Conservation (phyloP, 2,888 invertebrate genomes). For the Plebejus melissa region DNA sequence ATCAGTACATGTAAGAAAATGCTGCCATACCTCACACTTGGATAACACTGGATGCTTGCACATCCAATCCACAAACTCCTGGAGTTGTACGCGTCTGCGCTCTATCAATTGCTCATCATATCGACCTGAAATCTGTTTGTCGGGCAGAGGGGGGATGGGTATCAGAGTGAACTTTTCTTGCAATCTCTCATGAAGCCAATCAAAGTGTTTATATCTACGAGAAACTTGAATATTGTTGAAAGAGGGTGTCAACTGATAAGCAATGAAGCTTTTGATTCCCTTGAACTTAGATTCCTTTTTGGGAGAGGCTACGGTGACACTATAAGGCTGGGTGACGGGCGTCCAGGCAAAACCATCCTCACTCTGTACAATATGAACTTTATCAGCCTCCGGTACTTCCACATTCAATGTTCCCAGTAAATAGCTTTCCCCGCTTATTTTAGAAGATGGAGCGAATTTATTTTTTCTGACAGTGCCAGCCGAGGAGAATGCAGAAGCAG, state of each 20-base stretch:
- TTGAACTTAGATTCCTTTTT: constrained; percentile 98
- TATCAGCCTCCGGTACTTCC: constrained; percentile 83
- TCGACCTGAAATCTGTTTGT: constrained; percentile 97
- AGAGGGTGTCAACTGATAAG: constrained; percentile 96
- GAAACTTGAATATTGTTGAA: constrained; percentile 96
- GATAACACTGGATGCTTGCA: constrained; percentile 97
- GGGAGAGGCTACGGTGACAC: constrained; percentile 94
- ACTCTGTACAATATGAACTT: constrained; percentile 85
- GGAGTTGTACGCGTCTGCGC: constrained; percentile 94
- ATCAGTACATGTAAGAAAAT: constrained; percentile 98
- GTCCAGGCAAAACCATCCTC: constrained; percentile 89
- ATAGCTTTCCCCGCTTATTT: constrained; percentile 93
- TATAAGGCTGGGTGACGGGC: constrained; percentile 85
- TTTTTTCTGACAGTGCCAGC: constrained; percentile 85
- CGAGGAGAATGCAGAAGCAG: constrained; percentile 77
- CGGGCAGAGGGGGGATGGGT: constrained; percentile 97
- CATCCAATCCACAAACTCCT: constrained; percentile 98
- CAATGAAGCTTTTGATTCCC: constrained; percentile 98
- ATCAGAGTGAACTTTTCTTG: constrained; percentile 96
- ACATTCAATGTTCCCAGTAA: constrained; percentile 88
- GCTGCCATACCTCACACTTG: constrained; percentile 95
- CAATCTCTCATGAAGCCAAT: constrained; percentile 97
- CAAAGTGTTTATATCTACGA: constrained; percentile 98
- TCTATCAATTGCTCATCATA: constrained; percentile 99
- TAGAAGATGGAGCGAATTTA: constrained; percentile 93